Base-by-base conservation (phyloP, 2,888 invertebrate genomes). In the Harpalus rubripes region DNA sequence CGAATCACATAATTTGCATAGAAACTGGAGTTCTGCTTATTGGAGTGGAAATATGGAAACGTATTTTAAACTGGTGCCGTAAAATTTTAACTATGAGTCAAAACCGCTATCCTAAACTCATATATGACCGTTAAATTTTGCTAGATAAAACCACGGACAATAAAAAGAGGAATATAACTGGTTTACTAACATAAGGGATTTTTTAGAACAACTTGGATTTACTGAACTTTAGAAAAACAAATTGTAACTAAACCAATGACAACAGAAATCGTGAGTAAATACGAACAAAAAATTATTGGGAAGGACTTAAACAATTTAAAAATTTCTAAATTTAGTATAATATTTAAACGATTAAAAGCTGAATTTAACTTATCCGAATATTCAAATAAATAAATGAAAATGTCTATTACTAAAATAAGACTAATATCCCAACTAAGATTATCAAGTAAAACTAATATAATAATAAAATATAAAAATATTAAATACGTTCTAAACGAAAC, bases 341-440 rank as follows among this genome's bases (percentile, higher is more conserved):
- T 59, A 15, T 59, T 15, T 15, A 59, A 59, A 59, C 59, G 15
- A 12, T 15, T 59, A 18, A 59, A 59, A 59, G 7, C 59, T 59
- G 56, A 56, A 56, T 56, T 56, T 56, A 56, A 56, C 56, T 56
- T 56, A 56, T 56, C 56, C 56, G 56, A 56, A 56, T 56, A 56
- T 56, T 56, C 8, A 56, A 56, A 56, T 56, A n/a, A n/a, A n/a
- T n/a, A n/a, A n/a, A 6, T 56, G 2, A 56, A 56, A 3, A 56
- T 56, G 56, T 59, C 59, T 59, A 59, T 59, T 3, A 59, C 44
- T 52, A 52, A 52, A 52, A 52, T 12, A 12, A 52, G 59, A 59
- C 0, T 59, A 59, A 15, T 59, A 59, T 59, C 6, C 59, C 59
- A 15, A 59, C 59, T 59, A 15, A 59, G 59, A 59, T 15, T 59